Percentiles rank a stretch among this genome's conserved stretches.
Conservation (phyloP, 1,140 invertebrate species). For the Venturia canescens region DNA sequence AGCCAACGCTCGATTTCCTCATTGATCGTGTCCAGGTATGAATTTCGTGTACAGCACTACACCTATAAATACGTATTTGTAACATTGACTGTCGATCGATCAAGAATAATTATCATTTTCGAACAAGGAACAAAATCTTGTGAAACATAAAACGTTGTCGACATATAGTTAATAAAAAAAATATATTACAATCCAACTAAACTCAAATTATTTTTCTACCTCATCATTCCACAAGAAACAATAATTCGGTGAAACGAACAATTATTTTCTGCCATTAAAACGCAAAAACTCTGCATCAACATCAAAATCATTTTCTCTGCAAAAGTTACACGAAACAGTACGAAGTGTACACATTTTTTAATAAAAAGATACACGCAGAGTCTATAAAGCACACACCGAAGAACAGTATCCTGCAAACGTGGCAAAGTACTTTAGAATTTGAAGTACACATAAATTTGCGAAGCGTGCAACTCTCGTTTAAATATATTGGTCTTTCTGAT, state of each 20-base stretch:
- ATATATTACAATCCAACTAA: no score
- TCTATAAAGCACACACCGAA: constrained; percentile 29
- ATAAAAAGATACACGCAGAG: not conserved
- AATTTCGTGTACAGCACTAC: constrained; percentile 3
- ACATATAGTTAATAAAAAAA: not conserved
- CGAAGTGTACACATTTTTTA: not conserved
- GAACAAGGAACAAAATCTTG: not conserved
- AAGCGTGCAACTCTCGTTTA: not conserved
- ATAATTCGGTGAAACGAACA: no score
- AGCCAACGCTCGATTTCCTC: constrained; percentile 29
- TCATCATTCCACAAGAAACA: no score
- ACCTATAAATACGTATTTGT: not conserved
- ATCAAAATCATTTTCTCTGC: no score
- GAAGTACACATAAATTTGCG: constrained; percentile 28
- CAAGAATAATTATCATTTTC: not conserved
- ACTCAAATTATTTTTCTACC: no score
- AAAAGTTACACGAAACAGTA: not conserved
- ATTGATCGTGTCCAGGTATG: not conserved
- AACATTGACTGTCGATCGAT: not conserved
- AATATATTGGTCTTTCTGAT: not conserved
- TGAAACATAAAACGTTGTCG: not conserved
- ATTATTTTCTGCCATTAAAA: no score
- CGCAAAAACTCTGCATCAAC: no score
- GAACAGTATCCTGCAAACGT: not conserved
- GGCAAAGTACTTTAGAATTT: constrained; percentile 37